Evolutionary conservation across 2,797 vertebrate genomes (phyloP).

Genomic region (Halcyon leucocephala): DNA sequence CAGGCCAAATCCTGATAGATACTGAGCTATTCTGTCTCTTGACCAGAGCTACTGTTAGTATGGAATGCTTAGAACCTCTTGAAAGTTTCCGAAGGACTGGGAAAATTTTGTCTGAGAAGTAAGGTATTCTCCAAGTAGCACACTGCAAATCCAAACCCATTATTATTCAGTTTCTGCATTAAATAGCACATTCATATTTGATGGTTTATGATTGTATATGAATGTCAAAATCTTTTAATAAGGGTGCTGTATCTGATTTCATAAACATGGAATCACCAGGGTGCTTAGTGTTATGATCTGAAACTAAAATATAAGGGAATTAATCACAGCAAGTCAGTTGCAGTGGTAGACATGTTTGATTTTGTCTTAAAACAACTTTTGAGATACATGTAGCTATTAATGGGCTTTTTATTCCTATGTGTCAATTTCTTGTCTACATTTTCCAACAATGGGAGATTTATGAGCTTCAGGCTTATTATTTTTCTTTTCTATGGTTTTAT

Average conservation of each 20-base stretch:
- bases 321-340: background rate
- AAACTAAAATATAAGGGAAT: background rate
- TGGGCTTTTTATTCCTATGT: background rate
- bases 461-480: background rate
- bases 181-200: background rate
- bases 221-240: background rate
- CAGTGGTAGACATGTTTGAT: background rate
- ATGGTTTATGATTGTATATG: background rate
- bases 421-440: conserved; percentile 14
- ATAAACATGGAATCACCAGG: background rate
- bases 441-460: background rate
- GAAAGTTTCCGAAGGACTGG: background rate
- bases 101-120: background rate
- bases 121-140: background rate
- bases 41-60: background rate
- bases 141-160: background rate
- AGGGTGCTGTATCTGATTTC: background rate
- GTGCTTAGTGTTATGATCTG: background rate
- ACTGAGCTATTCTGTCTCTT: background rate
- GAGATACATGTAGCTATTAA: background rate
- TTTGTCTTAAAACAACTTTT: conserved; percentile 10
- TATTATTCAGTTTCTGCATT: background rate
- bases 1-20: background rate
- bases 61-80: background rate
- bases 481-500: background rate